A percentile compares a stretch with the other conserved stretches of the same genome.
Evolutionary conservation across 2,888 invertebrate species (phyloP).

Genomic region (Stenoptilia bipunctidactyla): DNA sequence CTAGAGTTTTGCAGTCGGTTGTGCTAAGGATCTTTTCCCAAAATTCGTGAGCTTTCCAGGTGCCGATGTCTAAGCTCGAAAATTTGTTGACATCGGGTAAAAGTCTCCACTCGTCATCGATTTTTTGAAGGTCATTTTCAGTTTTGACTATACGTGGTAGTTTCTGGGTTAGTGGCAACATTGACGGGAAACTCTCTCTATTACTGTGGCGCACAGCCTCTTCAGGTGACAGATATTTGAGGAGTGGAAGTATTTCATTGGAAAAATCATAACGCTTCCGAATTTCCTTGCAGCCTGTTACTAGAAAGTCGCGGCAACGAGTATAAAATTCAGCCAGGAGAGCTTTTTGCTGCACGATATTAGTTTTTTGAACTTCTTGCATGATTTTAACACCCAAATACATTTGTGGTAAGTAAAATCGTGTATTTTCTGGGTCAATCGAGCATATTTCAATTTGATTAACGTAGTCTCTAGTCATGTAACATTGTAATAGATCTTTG

Average conservation of each 20-base stretch:
- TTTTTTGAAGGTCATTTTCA: constrained; percentile 9
- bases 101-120: constrained; percentile 7
- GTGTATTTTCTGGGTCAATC: too few species aligned
- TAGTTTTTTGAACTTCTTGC: too few species aligned
- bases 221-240: constrained; percentile 8
- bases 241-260: constrained; percentile 7
- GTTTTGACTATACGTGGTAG: constrained; percentile 9
- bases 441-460: too few species aligned
- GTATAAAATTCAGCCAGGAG: neutral
- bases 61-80: constrained; percentile 4
- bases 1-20: neutral
- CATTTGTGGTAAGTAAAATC: too few species aligned
- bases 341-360: too few species aligned
- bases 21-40: constrained; percentile 4
- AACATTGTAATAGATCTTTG: too few species aligned
- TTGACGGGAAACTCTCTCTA: constrained; percentile 6
- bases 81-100: constrained; percentile 1
- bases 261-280: constrained; percentile 8
- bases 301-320: constrained; percentile 6
- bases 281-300: constrained; percentile 8
- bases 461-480: too few species aligned
- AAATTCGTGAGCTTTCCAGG: constrained; percentile 5
- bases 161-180: constrained; percentile 9
- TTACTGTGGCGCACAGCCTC: constrained; percentile 8
- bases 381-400: too few species aligned